Evolutionary conservation across 2,113 vertebrate species (phyloP).

Genomic region (Otis tarda): DNA sequence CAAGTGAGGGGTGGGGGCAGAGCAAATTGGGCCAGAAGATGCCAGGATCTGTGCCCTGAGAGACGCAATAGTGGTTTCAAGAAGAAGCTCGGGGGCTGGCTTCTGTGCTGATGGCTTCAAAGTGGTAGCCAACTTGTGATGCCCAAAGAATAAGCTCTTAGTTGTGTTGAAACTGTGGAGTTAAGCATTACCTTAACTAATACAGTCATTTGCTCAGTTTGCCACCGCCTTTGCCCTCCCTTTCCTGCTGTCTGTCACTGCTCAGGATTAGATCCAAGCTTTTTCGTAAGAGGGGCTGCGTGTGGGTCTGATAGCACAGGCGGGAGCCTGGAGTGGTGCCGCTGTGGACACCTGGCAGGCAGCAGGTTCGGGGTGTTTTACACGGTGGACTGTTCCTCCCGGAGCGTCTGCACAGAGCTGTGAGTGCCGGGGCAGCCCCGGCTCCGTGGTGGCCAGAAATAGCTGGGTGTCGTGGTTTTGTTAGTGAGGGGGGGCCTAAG

Average conservation of each 20-base stretch:
- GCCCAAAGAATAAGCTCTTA: not conserved
- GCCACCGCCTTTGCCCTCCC: not conserved
- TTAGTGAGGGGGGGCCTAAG: too few species aligned
- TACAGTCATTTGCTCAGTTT: not conserved
- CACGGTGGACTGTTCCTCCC: not conserved
- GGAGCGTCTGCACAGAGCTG: not conserved
- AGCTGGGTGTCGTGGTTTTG: too few species aligned
- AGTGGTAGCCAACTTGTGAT: not conserved
- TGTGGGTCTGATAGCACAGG: fast-evolving
- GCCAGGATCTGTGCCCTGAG: not conserved
- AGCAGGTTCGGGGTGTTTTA: not conserved
- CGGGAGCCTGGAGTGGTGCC: not conserved
- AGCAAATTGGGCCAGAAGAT: not conserved
- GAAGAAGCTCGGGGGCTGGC: not conserved
- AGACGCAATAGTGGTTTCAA: not conserved
- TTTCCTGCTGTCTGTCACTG: not conserved
- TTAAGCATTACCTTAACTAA: not conserved
- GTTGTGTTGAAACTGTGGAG: not conserved
- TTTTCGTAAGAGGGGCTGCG: not conserved
- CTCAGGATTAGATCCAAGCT: not conserved
- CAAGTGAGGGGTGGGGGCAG: too few species aligned
- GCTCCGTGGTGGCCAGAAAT: not conserved
- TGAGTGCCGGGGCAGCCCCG: not conserved
- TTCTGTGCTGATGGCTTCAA: not conserved
- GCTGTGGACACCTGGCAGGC: not conserved